Evolutionary conservation across 2,113 vertebrate species (phyloP), one percentile per base, ranked within the genome.

Genomic region (Haliaeetus leucogaster): DNA sequence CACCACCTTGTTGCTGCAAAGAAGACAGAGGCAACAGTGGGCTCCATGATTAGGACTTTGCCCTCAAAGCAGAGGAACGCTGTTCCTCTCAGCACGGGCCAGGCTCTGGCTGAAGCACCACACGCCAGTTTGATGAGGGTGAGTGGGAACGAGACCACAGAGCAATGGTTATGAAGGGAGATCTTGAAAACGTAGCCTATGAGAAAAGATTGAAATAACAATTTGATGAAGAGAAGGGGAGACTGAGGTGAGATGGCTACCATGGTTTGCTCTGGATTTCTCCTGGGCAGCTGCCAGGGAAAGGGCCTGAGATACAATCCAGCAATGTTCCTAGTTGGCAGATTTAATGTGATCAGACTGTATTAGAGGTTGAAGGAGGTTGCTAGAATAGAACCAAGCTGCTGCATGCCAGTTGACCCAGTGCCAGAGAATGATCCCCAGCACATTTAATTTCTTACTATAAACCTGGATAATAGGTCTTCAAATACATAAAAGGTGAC

Each of bases 41-140:
- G 9, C 34, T 92, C 59, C 34, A 40, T 36, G 50, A 48, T 14
- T 13, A 61, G 55, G 61, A 62, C 23, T 43, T 89, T 43, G 45
- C 23, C 34, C 21, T 68, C 59, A 32, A 73, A 71, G 48, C 32
- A 68, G n/a, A 47, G n/a, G 10, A 63, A 10, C 20, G 8, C 0
- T 1, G 6, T 4, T 91, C 11, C 29, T 72, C 13, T 83, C 58
- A 83, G 38, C 18, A 38, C 0, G 1, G 61, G 30, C 16, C 56
- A 48, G 36, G n/a, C 23, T 88, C 72, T 80, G 73, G 16, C 32
- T 81, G 47, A 77, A 59, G 19, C 7, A 61, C 10, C 5, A 1
- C 20, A 7, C 0, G 0, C 2, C 3, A 7, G 2, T 50, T 66
- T 63, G 38, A 53, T 13, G n/a, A 22, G 62, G 20, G 4, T 22